phyloP scores from a whole-genome alignment of 2,888 invertebrate genomes.

The Caenorhabditis sp. region DNA sequence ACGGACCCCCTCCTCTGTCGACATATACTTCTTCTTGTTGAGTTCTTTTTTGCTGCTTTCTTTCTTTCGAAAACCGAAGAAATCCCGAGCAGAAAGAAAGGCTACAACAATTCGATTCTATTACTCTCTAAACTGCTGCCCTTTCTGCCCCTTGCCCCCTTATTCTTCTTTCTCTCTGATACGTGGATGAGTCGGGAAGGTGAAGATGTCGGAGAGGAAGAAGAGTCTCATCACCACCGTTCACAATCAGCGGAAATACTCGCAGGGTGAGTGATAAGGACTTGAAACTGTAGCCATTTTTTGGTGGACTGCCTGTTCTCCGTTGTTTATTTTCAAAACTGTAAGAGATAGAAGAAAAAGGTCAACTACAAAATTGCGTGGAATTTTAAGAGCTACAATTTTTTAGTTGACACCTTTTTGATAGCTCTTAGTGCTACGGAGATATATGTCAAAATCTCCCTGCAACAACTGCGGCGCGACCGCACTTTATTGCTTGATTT shows the following conservation, averaged over 20 bases:
- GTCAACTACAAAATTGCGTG: no score
- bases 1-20: slow-evolving; percentile 19
- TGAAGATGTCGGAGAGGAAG: slow-evolving; percentile 60
- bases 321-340: no score
- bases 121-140: slow-evolving; percentile 16
- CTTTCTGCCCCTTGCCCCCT: neutral
- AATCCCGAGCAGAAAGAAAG: neutral
- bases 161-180: neutral
- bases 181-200: neutral
- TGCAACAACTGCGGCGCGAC: no score
- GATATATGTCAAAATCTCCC: no score
- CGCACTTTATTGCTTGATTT: no score
- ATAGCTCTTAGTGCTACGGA: no score
- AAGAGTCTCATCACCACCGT: slow-evolving; percentile 67
- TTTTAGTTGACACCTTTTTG: no score
- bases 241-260: slow-evolving; percentile 67
- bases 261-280: slow-evolving; percentile 69
- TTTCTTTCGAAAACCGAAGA: slow-evolving; percentile 8
- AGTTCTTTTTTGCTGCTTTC: neutral
- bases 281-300: no score
- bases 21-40: slow-evolving; percentile 38
- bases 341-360: no score
- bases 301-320: no score
- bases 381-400: no score
- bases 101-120: neutral